Base-by-base conservation (phyloP, 2,888 invertebrate genomes). In the Drosophila borborema region DNA sequence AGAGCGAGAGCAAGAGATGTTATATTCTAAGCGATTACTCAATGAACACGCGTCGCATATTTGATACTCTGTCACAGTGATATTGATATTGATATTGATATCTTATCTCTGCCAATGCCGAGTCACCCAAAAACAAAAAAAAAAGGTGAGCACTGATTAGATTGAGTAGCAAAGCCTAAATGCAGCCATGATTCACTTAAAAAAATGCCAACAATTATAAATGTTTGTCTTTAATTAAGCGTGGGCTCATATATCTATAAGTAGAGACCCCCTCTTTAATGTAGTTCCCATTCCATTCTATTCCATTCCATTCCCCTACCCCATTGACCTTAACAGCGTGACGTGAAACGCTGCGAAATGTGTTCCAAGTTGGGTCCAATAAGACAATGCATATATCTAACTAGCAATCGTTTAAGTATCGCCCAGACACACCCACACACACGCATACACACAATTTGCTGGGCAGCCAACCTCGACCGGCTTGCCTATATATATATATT, bases 321-420 rank as follows among this genome's bases (percentile, higher is more conserved):
- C 23, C 34, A 72, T 73, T 85, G 88, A 87, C 88, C 85, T 77
- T 69, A 84, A 85, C 14, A 84, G 84, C 79, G 89, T 85, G 89
- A 84, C 74, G 58, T 59, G 58, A 61, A 40, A 16, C 38, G 38
- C 16, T 38, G 38, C 38, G 38, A 40, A 31, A 51, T 51, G 31
- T 51, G 34, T 7, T 41, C 41, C 41, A 55, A 41, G 20, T 31
- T 18, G 40, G 20, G 31, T 38, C 43, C 60, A 38, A 53, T 58
- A 77, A 69, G 43, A 76, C 68, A 66, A 65, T 72, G 69, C 63
- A 65, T 67, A 69, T 76, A 62, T 73, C 73, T 75, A 72, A 72
- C 72, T 73, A 77, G 82, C 80, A 82, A 80, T 85, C 89, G 74
- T 74, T 74, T 82, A 82, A 82, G 80, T 75, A 81, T 72, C 45